Evolutionary conservation across 2,113 vertebrate genomes (phyloP).

Genomic region (Poicephalus gulielmi): DNA sequence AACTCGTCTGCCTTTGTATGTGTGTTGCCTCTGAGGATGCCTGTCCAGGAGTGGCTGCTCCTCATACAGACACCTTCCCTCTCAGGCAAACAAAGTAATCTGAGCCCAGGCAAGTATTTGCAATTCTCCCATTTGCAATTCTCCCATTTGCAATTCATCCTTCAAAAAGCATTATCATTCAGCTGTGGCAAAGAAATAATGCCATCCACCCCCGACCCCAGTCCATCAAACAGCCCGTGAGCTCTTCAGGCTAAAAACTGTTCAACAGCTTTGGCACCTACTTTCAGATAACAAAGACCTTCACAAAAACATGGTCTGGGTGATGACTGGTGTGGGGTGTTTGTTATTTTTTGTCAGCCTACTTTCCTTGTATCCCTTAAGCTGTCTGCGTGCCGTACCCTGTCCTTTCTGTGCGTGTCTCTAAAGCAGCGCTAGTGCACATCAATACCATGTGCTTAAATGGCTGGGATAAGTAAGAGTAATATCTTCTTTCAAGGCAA

Average conservation of each 20-base stretch:
- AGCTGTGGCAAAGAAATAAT: neutral
- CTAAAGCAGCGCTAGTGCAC: neutral
- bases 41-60: neutral
- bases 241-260: neutral
- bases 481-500: neutral
- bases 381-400: neutral
- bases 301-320: neutral
- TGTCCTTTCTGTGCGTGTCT: neutral
- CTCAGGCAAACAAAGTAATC: neutral
- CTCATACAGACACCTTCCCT: neutral
- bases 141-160: neutral
- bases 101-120: constrained; percentile 1
- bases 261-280: neutral
- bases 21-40: neutral
- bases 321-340: neutral
- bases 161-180: neutral
- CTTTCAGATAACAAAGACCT: neutral
- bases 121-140: neutral
- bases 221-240: neutral
- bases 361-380: neutral
- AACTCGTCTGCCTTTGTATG: neutral
- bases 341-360: neutral
- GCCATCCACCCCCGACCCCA: neutral
- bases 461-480: neutral
- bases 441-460: neutral